Conservation (phyloP, 1,140 invertebrate species). For the Camponotus pennsylvanicus region DNA sequence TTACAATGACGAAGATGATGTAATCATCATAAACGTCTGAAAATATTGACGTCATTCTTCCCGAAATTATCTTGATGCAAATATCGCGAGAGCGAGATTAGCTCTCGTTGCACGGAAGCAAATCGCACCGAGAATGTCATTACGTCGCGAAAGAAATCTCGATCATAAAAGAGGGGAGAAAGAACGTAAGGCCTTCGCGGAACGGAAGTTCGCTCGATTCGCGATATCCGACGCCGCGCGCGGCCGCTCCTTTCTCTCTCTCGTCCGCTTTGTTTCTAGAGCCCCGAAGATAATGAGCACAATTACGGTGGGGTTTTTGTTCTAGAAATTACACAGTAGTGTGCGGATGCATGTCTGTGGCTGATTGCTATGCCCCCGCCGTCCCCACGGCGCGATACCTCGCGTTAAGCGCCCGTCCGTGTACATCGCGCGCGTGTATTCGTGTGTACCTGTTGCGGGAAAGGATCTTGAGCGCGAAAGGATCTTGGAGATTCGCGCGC, state of each 20-base stretch:
- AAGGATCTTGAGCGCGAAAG: neutral
- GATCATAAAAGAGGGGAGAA: slow-evolving; percentile 9
- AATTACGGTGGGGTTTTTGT: slow-evolving; percentile 83
- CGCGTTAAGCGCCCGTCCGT: slow-evolving; percentile 46
- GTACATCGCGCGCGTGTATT: slow-evolving; percentile 59
- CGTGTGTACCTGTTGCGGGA: slow-evolving; percentile 44
- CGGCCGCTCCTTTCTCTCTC: slow-evolving; percentile 46
- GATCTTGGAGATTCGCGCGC: too few relatives aligned
- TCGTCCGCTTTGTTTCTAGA: slow-evolving; percentile 78
- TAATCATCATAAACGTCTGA: too few relatives aligned
- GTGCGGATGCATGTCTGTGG: slow-evolving; percentile 80
- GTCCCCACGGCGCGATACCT: slow-evolving; percentile 68
- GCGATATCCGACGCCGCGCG: slow-evolving; percentile 62
- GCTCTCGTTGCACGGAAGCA: slow-evolving; percentile 6
- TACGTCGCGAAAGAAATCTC: slow-evolving; percentile 44
- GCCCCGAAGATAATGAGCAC: slow-evolving; percentile 82
- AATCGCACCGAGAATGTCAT: slow-evolving; percentile 37
- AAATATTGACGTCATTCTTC: neutral
- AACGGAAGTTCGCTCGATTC: slow-evolving; percentile 65
- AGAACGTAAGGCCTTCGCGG: slow-evolving; percentile 18
- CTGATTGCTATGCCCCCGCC: slow-evolving; percentile 81
- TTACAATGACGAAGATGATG: neutral
- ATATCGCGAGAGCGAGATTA: slow-evolving; percentile 13
- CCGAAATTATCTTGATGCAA: neutral
- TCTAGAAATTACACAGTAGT: slow-evolving; percentile 81